Evolutionary conservation across 1,140 invertebrate genomes (phyloP).

Genomic region (Steinernema feltiae): DNA sequence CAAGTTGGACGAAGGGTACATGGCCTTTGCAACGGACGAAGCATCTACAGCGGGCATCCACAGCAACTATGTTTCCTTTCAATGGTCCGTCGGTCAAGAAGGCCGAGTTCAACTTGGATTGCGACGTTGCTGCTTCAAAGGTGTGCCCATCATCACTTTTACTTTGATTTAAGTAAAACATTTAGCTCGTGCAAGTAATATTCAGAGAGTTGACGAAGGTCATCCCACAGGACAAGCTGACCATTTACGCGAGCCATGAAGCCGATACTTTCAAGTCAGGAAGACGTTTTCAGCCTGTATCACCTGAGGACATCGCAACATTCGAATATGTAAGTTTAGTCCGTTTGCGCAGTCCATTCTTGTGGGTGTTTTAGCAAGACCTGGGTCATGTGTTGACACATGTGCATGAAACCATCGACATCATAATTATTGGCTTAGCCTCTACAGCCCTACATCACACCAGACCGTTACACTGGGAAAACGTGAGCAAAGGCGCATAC

Average conservation of each 20-base stretch:
- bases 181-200: neutral
- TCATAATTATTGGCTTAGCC: neutral
- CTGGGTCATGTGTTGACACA: neutral
- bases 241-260: neutral
- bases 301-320: neutral
- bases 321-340: neutral
- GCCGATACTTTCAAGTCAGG: neutral
- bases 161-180: neutral
- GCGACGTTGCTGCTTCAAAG: slow-evolving; percentile 6
- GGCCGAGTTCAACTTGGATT: neutral
- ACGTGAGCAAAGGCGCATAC: no score
- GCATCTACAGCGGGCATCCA: slow-evolving; percentile 51
- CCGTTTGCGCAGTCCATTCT: neutral
- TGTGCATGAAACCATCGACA: neutral
- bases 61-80: neutral
- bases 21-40: slow-evolving; percentile 94
- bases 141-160: neutral
- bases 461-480: no score
- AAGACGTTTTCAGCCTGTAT: neutral
- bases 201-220: neutral
- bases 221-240: neutral
- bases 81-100: neutral
- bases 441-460: no score
- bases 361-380: neutral
- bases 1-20: slow-evolving; percentile 98